A percentile compares a stretch with the other conserved stretches of the same genome.
phyloP scores from a whole-genome alignment of 2,797 vertebrate genomes.

The Kryptolebias ocellatus region DNA sequence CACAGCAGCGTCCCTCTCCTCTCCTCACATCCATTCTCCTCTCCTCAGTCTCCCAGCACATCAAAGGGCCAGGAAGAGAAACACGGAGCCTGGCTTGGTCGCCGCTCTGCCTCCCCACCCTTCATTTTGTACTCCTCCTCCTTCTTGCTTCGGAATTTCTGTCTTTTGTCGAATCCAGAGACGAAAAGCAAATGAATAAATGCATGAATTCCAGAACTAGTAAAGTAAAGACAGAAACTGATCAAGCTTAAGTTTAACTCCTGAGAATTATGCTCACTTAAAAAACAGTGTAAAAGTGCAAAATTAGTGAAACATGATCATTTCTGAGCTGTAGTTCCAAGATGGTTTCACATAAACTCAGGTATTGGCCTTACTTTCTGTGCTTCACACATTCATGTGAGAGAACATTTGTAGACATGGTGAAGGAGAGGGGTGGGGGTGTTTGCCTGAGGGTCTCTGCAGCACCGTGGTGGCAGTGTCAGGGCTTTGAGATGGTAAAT shows the following conservation, averaged over 20 bases:
- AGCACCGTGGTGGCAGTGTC: conserved; percentile 42
- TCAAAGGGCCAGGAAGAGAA: conserved; percentile 65
- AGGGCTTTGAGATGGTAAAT: conserved; percentile 67
- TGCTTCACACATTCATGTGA: neutral
- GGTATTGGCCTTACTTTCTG: neutral
- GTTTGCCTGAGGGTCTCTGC: conserved; percentile 51
- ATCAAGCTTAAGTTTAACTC: neutral
- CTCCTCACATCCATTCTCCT: conserved; percentile 30
- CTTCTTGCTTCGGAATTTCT: conserved; percentile 8
- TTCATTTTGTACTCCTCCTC: conserved; percentile 35
- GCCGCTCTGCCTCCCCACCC: conserved; percentile 23
- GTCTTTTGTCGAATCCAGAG: conserved; percentile 13
- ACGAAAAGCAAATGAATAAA: conserved; percentile 2
- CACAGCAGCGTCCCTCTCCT: conserved; percentile 39
- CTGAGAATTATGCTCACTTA: neutral
- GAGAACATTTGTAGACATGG: neutral
- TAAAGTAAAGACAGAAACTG: conserved; percentile 12
- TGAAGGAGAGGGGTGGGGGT: conserved; percentile 8
- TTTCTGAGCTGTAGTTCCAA: neutral
- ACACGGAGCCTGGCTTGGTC: conserved; percentile 25
- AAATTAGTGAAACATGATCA: neutral
- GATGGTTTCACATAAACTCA: neutral
- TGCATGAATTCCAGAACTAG: neutral
- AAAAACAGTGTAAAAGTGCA: neutral
- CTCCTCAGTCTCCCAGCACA: conserved; percentile 43